Percentiles rank a stretch among this genome's conserved stretches.
phyloP scores from a whole-genome alignment of 2,113 vertebrate species.

The Lepisosteus oculatus region DNA sequence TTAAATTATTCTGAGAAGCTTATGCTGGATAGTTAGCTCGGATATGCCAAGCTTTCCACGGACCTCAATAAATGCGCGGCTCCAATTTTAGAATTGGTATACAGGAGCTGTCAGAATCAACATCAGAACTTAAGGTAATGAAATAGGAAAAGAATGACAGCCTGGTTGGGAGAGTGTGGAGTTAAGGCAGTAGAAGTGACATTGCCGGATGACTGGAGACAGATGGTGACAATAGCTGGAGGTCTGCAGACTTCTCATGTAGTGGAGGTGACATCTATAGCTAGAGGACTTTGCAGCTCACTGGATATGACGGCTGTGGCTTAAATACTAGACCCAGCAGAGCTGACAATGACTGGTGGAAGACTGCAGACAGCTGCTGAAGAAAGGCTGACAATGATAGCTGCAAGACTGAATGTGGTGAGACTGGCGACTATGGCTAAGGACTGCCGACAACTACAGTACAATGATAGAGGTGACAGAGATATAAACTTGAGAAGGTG shows the following conservation, averaged over 20 bases:
- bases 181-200: slow-evolving; percentile 13
- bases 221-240: slow-evolving; percentile 5
- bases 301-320: slow-evolving; percentile 8
- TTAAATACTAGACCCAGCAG: slow-evolving; percentile 1
- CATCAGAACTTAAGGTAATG: slow-evolving; percentile 15
- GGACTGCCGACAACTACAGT: no score
- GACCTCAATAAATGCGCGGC: slow-evolving; percentile 3
- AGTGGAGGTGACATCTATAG: not conserved
- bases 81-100: slow-evolving; percentile 15
- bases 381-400: not conserved
- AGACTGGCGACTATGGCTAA: no score
- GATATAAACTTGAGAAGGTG: not conserved
- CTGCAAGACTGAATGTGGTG: not conserved
- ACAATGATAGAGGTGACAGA: no score
- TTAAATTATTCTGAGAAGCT: not conserved
- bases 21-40: not conserved
- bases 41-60: not conserved
- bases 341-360: not conserved
- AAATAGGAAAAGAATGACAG: slow-evolving; percentile 18
- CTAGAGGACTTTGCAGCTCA: slow-evolving; percentile 11
- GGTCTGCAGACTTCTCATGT: not conserved
- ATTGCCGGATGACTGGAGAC: slow-evolving; percentile 13
- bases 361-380: not conserved
- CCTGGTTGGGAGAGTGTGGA: slow-evolving; percentile 4
- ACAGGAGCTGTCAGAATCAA: slow-evolving; percentile 18